Evolutionary conservation across 2,888 invertebrate species (phyloP).

Genomic region (Schrankia costaestrigalis): DNA sequence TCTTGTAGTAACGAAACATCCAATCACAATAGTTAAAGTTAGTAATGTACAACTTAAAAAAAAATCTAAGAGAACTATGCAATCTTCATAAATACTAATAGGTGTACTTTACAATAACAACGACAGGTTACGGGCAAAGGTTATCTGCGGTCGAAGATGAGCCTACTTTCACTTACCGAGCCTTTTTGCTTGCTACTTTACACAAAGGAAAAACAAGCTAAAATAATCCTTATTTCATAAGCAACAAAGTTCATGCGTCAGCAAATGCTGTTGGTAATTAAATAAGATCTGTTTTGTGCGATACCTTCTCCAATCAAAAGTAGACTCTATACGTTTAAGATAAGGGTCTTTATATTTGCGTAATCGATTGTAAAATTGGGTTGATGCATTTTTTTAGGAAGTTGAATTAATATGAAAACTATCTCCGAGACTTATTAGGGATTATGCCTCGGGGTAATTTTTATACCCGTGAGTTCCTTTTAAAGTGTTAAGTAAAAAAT

Average conservation of each 20-base stretch:
- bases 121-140: constrained; percentile 69
- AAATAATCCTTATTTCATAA: constrained; percentile 1
- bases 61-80: constrained; percentile 29
- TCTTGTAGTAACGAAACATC: no score
- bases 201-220: constrained; percentile 5
- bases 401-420: constrained; percentile 27
- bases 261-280: constrained; percentile 27
- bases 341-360: constrained; percentile 8
- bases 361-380: constrained; percentile 23
- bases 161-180: constrained; percentile 68
- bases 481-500: constrained; percentile 12
- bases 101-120: constrained; percentile 64
- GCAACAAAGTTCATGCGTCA: background rate
- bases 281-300: constrained; percentile 37
- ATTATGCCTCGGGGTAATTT: constrained; percentile 24
- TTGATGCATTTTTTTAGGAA: constrained; percentile 34
- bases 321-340: constrained; percentile 18
- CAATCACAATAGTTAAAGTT: no score
- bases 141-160: constrained; percentile 68
- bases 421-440: constrained; percentile 29
- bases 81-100: constrained; percentile 49
- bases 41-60: no score
- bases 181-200: constrained; percentile 30
- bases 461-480: constrained; percentile 16
- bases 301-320: constrained; percentile 26